These are phyloP conservation scores for Drosophila sturtevanti DNA, from an alignment of 1,140 invertebrate genomes.

Conservation along the genomic window DNA sequence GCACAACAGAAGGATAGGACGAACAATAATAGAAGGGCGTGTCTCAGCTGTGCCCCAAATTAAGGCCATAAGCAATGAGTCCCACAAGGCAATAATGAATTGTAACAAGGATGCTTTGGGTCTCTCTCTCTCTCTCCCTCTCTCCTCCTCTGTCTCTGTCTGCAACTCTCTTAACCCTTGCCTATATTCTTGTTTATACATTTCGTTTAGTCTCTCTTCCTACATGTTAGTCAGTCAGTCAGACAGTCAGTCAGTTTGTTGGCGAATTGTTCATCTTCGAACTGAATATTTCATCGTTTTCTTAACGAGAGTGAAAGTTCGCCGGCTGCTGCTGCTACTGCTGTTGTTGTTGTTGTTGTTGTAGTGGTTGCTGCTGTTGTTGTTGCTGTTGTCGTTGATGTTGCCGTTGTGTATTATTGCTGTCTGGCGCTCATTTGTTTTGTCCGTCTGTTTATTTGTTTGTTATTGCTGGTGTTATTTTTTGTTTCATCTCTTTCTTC, in stretches of 20 bases:
- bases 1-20: no score
- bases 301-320: slow-evolving; percentile 63
- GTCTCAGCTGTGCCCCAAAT: background rate
- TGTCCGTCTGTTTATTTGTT: slow-evolving; percentile 35
- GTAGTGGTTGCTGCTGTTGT: background rate
- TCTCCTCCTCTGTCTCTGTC: background rate
- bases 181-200: background rate
- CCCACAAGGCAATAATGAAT: slow-evolving; percentile 4
- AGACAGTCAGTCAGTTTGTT: background rate
- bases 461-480: slow-evolving; percentile 19
- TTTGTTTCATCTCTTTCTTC: slow-evolving; percentile 14
- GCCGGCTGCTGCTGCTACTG: slow-evolving; percentile 21
- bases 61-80: slow-evolving; percentile 9
- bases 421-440: slow-evolving; percentile 27
- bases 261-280: slow-evolving; percentile 38
- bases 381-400: slow-evolving; percentile 1
- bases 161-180: background rate
- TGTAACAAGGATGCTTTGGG: background rate
- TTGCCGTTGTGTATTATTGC: slow-evolving; percentile 14
- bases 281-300: slow-evolving; percentile 50
- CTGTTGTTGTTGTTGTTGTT: slow-evolving; percentile 17
- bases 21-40: background rate
- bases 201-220: no score
- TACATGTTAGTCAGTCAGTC: background rate
- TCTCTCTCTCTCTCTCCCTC: background rate